These are phyloP conservation scores for Elanoides forficatus DNA, from an alignment of 2,113 vertebrate species.

Conservation along the genomic window DNA sequence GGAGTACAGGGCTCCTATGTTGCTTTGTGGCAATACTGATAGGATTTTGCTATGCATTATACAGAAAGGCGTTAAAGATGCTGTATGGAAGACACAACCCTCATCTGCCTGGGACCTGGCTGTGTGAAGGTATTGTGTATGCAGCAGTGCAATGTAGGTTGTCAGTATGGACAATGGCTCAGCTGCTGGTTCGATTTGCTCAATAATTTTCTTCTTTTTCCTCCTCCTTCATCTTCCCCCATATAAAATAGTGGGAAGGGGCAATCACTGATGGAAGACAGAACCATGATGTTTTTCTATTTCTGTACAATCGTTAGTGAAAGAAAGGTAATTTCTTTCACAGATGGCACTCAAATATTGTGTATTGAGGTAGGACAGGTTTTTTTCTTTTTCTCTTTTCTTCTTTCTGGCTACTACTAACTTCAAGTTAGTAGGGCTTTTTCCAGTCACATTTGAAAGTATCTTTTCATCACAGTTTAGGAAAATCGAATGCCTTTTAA, in stretches of 20 bases:
- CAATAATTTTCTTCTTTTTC: background rate
- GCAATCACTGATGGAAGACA: background rate
- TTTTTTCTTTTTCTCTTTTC: background rate
- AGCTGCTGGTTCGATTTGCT: background rate
- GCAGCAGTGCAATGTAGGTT: fast-evolving
- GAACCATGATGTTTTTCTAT: background rate
- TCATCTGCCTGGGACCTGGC: background rate
- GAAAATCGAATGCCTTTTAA: background rate
- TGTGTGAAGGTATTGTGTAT: background rate
- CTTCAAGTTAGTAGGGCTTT: background rate
- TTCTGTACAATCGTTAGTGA: background rate
- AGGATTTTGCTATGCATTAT: fast-evolving
- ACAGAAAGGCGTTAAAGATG: background rate
- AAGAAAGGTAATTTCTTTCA: background rate
- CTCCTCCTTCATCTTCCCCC: background rate
- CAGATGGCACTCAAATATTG: background rate
- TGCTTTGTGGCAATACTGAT: background rate
- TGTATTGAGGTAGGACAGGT: background rate
- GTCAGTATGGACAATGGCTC: fast-evolving
- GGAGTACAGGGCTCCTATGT: background rate
- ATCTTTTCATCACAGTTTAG: background rate
- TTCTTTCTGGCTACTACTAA: background rate
- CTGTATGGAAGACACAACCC: background rate
- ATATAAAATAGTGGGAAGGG: background rate
- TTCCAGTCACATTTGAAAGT: background rate